A percentile compares a stretch with the other conserved stretches of the same genome.
phyloP scores from a whole-genome alignment of 2,797 vertebrate genomes.

The Sciurus vulgaris region DNA sequence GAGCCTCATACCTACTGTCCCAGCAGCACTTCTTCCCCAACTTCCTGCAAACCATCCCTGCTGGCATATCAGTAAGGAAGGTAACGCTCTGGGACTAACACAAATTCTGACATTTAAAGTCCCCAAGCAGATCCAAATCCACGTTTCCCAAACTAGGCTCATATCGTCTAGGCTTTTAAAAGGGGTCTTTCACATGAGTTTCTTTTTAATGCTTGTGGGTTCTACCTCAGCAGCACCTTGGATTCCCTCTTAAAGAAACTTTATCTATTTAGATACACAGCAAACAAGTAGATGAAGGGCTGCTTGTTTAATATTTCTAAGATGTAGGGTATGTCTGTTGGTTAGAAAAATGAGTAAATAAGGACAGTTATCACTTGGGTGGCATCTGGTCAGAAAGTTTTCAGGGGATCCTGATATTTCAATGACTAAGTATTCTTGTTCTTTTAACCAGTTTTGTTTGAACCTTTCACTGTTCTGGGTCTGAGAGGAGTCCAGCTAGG shows the following conservation, averaged over 20 bases:
- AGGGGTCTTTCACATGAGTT: not conserved
- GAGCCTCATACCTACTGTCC: not conserved
- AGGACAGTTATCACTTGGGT: not conserved
- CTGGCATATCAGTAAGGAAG: not conserved
- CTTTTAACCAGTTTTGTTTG: not conserved
- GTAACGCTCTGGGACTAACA: not conserved
- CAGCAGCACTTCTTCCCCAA: not conserved
- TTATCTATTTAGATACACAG: not conserved
- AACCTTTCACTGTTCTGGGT: not conserved
- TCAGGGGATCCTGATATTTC: not conserved
- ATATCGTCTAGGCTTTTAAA: not conserved
- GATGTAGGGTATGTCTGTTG: not conserved
- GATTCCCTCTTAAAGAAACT: not conserved
- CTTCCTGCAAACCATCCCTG: not conserved
- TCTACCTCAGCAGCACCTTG: slow-evolving; percentile 6
- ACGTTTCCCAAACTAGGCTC: not conserved
- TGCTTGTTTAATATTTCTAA: slow-evolving; percentile 44
- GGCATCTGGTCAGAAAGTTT: not conserved
- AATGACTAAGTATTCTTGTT: not conserved
- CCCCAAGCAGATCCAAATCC: not conserved
- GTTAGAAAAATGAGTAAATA: slow-evolving; percentile 10
- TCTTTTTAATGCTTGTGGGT: slow-evolving; percentile 7
- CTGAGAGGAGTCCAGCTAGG: not conserved
- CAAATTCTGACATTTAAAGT: slow-evolving; percentile 14
- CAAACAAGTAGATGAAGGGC: not conserved